Conservation (phyloP, 2,888 invertebrate species). For the Seira musarum region DNA sequence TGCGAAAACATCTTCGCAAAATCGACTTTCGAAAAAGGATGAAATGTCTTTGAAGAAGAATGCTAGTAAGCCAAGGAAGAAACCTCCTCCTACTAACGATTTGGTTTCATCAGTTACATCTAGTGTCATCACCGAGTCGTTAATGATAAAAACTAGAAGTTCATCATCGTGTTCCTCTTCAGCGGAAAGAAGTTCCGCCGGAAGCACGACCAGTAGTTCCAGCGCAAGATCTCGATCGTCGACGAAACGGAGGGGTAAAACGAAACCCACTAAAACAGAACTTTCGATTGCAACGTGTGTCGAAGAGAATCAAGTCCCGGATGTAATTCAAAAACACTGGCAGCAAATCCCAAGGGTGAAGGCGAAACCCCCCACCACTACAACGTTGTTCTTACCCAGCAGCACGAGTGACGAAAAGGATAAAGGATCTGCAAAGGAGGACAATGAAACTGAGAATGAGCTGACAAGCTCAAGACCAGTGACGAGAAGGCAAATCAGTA, state of each 20-base stretch:
- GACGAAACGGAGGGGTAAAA: constrained; percentile 9
- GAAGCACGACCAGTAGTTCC: constrained; percentile 53
- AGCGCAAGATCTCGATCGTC: constrained; percentile 55
- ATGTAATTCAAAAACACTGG: constrained; percentile 59
- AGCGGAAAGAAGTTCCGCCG: constrained; percentile 46
- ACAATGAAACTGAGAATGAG: constrained; percentile 43
- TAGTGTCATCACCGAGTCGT: too few relatives aligned
- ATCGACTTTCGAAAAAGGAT: constrained; percentile 50
- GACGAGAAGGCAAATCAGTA: constrained; percentile 64
- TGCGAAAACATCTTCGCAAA: constrained; percentile 35
- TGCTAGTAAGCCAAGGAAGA: constrained; percentile 24
- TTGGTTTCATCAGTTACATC: too few relatives aligned
- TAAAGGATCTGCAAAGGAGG: constrained; percentile 50
- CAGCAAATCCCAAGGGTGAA: constrained; percentile 58
- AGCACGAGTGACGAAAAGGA: constrained; percentile 51
- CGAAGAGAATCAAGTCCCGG: constrained; percentile 41
- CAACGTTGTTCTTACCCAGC: constrained; percentile 44
- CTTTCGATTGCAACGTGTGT: constrained; percentile 45
- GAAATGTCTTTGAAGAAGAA: constrained; percentile 29
- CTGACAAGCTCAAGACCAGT: constrained; percentile 59
- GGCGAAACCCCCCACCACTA: constrained; percentile 54
- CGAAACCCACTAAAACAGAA: constrained; percentile 42
- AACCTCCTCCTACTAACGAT: constrained; percentile 19
- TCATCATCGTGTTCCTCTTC: constrained; percentile 58
- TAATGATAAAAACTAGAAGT: constrained; percentile 38